Conservation (phyloP, 2,888 invertebrate genomes). For the Nemoura dubitans region DNA sequence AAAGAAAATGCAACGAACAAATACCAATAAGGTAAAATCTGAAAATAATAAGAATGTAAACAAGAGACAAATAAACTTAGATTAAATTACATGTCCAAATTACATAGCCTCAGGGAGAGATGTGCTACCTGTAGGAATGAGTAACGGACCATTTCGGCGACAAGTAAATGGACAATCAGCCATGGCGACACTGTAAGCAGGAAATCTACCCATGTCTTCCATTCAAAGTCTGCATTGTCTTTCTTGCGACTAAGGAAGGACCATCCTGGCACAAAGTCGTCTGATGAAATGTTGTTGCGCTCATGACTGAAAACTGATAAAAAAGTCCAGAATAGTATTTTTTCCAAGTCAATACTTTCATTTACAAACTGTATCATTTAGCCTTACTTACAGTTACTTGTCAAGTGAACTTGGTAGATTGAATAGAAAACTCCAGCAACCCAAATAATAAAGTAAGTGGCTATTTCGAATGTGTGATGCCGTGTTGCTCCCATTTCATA, state of each 20-base stretch:
- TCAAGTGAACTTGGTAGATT: slow-evolving; percentile 64
- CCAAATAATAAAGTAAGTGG: slow-evolving; percentile 66
- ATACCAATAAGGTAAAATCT: slow-evolving; percentile 67
- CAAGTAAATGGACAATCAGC: slow-evolving; percentile 65
- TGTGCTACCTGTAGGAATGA: slow-evolving; percentile 54
- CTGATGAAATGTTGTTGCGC: slow-evolving; percentile 56
- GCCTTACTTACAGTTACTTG: slow-evolving; percentile 64
- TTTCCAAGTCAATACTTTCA: slow-evolving; percentile 36
- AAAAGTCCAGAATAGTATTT: slow-evolving; percentile 19
- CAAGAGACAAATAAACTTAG: slow-evolving; percentile 16
- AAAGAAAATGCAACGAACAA: slow-evolving; percentile 63
- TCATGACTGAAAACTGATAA: slow-evolving; percentile 59
- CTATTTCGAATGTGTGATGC: slow-evolving; percentile 58
- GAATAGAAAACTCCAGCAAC: slow-evolving; percentile 65
- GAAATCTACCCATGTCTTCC: slow-evolving; percentile 71
- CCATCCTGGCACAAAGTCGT: slow-evolving; percentile 70
- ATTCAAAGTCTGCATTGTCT: slow-evolving; percentile 77
- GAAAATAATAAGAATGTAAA: slow-evolving; percentile 52
- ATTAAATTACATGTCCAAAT: not conserved
- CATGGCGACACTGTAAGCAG: slow-evolving; percentile 65
- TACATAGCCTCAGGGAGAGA: not conserved
- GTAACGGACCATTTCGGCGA: slow-evolving; percentile 64
- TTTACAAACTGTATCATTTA: not conserved
- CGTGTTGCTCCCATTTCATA: not conserved
- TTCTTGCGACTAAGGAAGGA: slow-evolving; percentile 64